Conservation (phyloP, 2,888 invertebrate species). For the Schizaphis graminum region DNA sequence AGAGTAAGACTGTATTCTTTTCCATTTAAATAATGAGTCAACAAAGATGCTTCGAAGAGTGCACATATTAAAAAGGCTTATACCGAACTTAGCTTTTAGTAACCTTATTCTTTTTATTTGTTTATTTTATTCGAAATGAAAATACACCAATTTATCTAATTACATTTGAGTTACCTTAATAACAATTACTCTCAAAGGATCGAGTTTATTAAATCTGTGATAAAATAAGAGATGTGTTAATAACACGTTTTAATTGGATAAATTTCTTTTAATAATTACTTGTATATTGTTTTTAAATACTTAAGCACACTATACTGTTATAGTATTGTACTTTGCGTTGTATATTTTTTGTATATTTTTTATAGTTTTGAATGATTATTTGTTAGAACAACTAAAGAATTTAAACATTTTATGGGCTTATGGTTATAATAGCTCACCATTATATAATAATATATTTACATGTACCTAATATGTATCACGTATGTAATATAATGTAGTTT, state of each 20-base stretch:
- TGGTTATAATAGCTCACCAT: background rate
- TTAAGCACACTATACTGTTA: background rate
- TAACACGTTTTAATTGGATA: background rate
- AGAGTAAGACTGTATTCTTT: constrained; percentile 29
- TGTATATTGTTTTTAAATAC: background rate
- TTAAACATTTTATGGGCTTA: background rate
- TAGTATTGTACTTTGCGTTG: background rate
- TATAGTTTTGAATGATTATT: background rate
- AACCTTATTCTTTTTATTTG: constrained; percentile 35
- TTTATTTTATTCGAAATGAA: constrained; percentile 24
- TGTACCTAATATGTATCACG: background rate
- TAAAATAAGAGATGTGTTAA: background rate
- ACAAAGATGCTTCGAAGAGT: constrained; percentile 42
- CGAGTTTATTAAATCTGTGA: background rate
- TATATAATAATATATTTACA: background rate
- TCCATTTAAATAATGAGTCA: constrained; percentile 62
- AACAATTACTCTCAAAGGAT: background rate
- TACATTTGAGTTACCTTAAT: constrained; percentile 3
- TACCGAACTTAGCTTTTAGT: constrained; percentile 4
- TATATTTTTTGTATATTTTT: background rate
- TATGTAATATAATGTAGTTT: background rate
- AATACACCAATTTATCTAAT: constrained; percentile 8
- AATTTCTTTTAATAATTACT: background rate
- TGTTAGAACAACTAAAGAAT: background rate
- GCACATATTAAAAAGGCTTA: constrained; percentile 57